phyloP scores from a whole-genome alignment of 53 echinoderm and acorn worm species.

The Hippasteria phrygiana region DNA sequence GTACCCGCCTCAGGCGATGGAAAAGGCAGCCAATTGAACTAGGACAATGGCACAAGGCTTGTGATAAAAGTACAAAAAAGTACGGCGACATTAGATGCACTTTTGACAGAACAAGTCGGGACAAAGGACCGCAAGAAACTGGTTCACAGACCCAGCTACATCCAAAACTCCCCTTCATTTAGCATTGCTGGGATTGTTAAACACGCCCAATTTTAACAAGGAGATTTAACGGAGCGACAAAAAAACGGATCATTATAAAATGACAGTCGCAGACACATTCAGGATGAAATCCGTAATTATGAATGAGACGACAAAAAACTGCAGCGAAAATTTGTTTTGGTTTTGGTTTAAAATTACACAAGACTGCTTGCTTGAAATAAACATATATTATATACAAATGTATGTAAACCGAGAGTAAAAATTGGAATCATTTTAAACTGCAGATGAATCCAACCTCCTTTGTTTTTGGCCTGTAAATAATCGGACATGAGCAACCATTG shows the following conservation, averaged over 20 bases:
- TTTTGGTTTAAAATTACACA: too few species aligned
- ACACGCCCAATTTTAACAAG: slow-evolving; percentile 38
- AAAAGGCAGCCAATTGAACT: background rate
- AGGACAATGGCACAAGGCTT: slow-evolving; percentile 47
- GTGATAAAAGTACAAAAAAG: slow-evolving; percentile 57
- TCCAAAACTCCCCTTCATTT: background rate
- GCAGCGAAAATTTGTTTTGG: too few species aligned
- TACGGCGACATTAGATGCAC: slow-evolving; percentile 65
- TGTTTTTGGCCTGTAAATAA: too few species aligned
- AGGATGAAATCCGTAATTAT: too few species aligned
- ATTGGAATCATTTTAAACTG: too few species aligned
- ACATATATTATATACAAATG: too few species aligned
- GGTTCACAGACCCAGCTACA: slow-evolving; percentile 8
- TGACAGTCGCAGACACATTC: too few species aligned
- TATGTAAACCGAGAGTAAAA: too few species aligned
- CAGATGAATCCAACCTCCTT: too few species aligned
- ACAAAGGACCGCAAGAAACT: slow-evolving; percentile 35
- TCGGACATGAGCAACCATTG: too few species aligned
- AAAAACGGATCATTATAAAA: background rate
- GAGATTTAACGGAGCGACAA: background rate
- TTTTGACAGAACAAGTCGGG: slow-evolving; percentile 38
- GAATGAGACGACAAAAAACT: too few species aligned
- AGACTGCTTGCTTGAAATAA: too few species aligned
- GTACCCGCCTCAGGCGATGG: slow-evolving; percentile 28
- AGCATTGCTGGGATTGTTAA: background rate